Evolutionary conservation across 2,797 vertebrate genomes (phyloP).

Genomic region (Petrocephalus schoutedeni): DNA sequence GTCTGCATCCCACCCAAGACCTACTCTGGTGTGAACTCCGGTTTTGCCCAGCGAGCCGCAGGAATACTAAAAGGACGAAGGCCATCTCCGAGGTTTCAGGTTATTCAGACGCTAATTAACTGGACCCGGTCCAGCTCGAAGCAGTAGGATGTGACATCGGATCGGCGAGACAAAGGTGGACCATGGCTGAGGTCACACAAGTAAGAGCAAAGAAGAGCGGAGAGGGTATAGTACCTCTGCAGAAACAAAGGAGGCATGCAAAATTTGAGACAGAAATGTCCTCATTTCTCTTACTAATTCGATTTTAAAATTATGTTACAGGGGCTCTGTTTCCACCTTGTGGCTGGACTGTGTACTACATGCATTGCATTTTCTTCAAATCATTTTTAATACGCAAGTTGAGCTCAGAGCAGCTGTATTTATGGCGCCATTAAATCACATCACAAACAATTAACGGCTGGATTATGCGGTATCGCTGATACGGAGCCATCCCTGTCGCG

Average conservation of each 20-base stretch:
- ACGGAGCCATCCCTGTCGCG: neutral
- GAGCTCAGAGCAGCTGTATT: neutral
- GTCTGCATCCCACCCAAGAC: neutral
- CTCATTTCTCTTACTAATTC: neutral
- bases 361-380: neutral
- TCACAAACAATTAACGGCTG: neutral
- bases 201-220: neutral
- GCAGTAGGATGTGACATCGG: neutral
- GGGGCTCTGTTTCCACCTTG: constrained; percentile 11
- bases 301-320: neutral
- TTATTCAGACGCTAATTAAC: constrained; percentile 14
- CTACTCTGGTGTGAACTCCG: neutral
- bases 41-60: neutral
- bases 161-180: neutral
- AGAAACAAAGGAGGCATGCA: neutral
- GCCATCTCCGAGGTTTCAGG: neutral
- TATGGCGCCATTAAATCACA: neutral
- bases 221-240: neutral
- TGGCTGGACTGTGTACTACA: neutral
- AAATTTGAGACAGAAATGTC: neutral
- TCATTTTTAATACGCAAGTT: neutral
- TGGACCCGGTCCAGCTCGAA: neutral
- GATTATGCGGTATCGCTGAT: neutral
- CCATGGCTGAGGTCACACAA: neutral
- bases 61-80: constrained; percentile 15